phyloP scores from a whole-genome alignment of 2,797 vertebrate genomes.

The Capromys pilorides region DNA sequence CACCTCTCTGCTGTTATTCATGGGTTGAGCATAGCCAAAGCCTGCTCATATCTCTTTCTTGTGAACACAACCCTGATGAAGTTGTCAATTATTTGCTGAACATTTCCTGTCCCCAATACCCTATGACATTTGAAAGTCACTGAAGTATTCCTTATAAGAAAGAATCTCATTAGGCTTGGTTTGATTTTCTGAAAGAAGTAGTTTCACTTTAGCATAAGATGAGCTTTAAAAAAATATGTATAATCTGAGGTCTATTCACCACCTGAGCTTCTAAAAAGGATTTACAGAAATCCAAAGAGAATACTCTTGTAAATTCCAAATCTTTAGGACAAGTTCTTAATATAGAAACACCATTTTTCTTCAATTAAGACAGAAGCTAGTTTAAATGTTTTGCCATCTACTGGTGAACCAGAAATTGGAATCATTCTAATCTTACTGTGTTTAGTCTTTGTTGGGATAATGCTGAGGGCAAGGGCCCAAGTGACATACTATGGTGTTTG shows the following conservation, averaged over 20 bases:
- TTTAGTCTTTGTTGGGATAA: background rate
- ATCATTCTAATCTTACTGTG: background rate
- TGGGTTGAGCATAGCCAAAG: background rate
- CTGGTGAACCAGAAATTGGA: background rate
- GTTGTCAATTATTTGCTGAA: constrained; percentile 22
- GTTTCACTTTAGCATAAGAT: constrained; percentile 51
- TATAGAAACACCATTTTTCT: constrained; percentile 36
- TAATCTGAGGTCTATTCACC: background rate
- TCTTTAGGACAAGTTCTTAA: constrained; percentile 44
- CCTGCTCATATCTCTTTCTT: background rate
- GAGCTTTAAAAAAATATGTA: constrained; percentile 41
- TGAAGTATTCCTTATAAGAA: background rate
- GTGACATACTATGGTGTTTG: background rate
- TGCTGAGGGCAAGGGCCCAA: background rate
- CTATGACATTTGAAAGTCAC: background rate
- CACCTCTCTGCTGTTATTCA: background rate
- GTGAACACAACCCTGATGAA: background rate
- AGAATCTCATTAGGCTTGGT: background rate
- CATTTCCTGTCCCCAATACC: background rate
- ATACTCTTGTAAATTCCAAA: background rate
- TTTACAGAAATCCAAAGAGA: background rate
- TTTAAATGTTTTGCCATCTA: constrained; percentile 26
- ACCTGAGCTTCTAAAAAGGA: background rate
- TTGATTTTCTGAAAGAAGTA: constrained; percentile 9
- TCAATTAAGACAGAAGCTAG: background rate